Base-by-base conservation (phyloP, 2,888 invertebrate genomes). In the Luperina nickerlii region DNA sequence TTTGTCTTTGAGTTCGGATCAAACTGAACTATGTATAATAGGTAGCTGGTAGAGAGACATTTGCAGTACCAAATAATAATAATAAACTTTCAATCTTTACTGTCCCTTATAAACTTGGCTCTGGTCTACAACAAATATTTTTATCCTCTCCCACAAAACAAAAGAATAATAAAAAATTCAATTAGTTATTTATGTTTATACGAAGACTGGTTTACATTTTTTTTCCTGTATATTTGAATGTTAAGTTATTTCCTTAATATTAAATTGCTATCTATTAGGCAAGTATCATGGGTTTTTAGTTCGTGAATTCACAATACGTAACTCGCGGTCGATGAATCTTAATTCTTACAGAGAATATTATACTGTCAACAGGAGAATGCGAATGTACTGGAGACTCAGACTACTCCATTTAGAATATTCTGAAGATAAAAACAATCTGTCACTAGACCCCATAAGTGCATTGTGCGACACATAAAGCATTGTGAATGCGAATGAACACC, bases 371-470 rank as follows among this genome's bases (percentile, higher is more conserved):
- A 83, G 83, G 68, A 76, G 77, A 76, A 27, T 65, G 27, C 32
- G 5, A 75, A 15, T 38, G 18, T 45, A 60, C 9, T 27, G n/a
- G 15, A 38, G n/a, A n/a, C 42, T 42, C 13, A 20, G n/a, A 18
- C 20, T 63, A 32, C 27, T 11, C 76, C 4, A 2, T 51, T 67
- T 11, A 20, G 18, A 48, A 51, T 20, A 27, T 45, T 24, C 2
- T 24, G 20, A 38, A 62, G 38, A 63, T 65, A 27, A 13, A 45
- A 73, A 68, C 8, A 69, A 51, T 86, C 85, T 91, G 92, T 90
- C 90, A 92, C 90, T 88, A 75, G 78, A 85, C 87, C 90, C 90
- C 84, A 79, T 81, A 81, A 51, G 87, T 87, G 84, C 51, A 63
- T 74, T 79, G 88, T 85, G 84, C 84, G 79, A 85, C 80, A 87